Base-by-base conservation (phyloP, 2,113 vertebrate genomes). In the Dolichotis patagonum region DNA sequence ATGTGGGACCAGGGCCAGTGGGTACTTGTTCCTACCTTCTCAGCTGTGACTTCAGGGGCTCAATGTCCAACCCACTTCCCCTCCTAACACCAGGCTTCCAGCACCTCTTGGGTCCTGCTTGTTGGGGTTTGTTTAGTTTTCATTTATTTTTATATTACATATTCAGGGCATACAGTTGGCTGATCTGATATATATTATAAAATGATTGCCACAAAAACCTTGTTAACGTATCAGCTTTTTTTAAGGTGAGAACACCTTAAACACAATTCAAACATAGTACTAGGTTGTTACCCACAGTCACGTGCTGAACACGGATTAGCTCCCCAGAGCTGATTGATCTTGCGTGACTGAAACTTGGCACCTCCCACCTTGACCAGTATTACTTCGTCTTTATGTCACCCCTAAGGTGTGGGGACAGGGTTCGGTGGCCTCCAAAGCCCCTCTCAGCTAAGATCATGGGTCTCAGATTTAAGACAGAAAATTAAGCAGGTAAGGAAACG, bases 1-100 rank as follows among this genome's bases (percentile, higher is more conserved):
- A 9, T 49, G 78, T 26, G 43, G 49, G 32, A 10, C 32, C 19
- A 5, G 78, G 1, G 30, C 14, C 0, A 0, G 4, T 0, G 35
- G 1, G 54, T 3, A 3, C 38, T 12, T 1, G 1, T 41, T 26
- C 41, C 1, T 60, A 5, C 2, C 32, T 5, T 63, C 22, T 73
- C 20, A 30, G 24, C 86, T 3, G 1, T 32, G 30, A 12, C 1
- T 12, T 20, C 80, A 8, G 0, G 49, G 35, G 5, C 17, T n/a
- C 11, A 11, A 7, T 8, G 5, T 16, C 24, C 35, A 12, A 10
- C 24, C n/a, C 38, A n/a, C 32, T 17, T n/a, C 32, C 32, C 65
- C 65, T 41, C 67, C 69, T 35, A 41, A n/a, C 3, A 10, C 28
- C 20, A 0, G 71, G 19, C 41, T 17, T 49, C 71, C 2, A 7